Percentiles rank a stretch among this genome's conserved stretches.
phyloP scores from a whole-genome alignment of 2,888 invertebrate genomes.

The Arge pagana region DNA sequence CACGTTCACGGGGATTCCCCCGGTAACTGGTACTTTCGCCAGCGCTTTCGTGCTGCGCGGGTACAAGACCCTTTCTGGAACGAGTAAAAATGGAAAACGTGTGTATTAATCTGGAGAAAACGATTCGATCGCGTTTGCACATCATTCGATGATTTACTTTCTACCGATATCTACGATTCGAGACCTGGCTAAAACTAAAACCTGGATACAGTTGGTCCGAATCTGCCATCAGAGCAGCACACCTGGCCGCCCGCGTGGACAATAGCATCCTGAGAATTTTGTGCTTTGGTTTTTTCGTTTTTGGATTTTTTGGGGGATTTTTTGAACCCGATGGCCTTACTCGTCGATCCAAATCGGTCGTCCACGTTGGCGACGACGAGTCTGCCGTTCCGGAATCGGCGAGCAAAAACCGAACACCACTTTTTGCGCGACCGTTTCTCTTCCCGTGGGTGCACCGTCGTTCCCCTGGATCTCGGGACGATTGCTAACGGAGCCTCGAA shows the following conservation, averaged over 20 bases:
- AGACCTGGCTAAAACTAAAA: conserved; percentile 31
- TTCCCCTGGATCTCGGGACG: no score
- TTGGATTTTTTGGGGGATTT: no score
- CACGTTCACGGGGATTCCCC: conserved; percentile 69
- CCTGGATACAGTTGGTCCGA: conserved; percentile 52
- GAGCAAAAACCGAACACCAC: no score
- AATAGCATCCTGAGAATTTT: no score
- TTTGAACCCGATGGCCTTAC: no score
- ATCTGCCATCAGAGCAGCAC: conserved; percentile 51
- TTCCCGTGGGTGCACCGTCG: no score
- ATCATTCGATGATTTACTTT: neutral
- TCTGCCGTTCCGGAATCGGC: no score
- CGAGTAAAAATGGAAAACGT: neutral
- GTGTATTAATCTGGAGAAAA: neutral
- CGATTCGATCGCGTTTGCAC: neutral
- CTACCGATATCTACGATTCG: neutral
- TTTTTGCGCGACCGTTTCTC: no score
- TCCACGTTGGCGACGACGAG: no score
- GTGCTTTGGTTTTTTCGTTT: no score
- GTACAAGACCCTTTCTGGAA: conserved; percentile 67
- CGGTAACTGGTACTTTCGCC: conserved; percentile 63
- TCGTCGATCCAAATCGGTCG: no score
- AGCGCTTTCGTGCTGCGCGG: conserved; percentile 63
- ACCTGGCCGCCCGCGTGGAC: conserved; percentile 47
- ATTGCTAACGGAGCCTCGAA: no score